A percentile compares a stretch with the other conserved stretches of the same genome.
These are phyloP conservation scores for Palythoa heliodiscus DNA, from an alignment of 92 coral and sea anemone genomes.

Conservation along the genomic window DNA sequence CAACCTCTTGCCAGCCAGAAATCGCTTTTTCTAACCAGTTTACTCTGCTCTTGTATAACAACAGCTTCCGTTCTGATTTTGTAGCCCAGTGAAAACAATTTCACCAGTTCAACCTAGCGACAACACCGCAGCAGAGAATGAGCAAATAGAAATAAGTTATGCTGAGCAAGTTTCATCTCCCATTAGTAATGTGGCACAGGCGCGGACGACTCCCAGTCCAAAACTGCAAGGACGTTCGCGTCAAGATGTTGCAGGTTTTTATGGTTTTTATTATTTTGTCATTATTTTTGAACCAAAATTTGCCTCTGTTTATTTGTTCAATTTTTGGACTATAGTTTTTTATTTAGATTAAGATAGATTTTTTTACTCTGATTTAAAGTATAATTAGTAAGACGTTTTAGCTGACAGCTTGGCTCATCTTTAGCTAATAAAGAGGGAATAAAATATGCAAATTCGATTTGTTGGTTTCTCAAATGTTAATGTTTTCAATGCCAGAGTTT, in stretches of 20 bases:
- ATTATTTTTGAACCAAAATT: background rate
- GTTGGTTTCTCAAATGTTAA: too few species aligned
- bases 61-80: background rate
- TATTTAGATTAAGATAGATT: too few species aligned
- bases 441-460: too few species aligned
- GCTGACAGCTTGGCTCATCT: too few species aligned
- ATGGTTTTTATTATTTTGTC: background rate
- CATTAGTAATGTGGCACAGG: background rate
- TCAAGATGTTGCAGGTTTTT: conserved; percentile 8
- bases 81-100: conserved; percentile 31
- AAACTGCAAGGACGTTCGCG: background rate
- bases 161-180: background rate
- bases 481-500: too few species aligned
- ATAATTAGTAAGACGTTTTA: too few species aligned
- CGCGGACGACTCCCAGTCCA: conserved; percentile 1
- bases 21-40: background rate
- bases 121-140: background rate
- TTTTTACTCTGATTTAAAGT: too few species aligned
- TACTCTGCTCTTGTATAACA: background rate
- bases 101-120: conserved; percentile 9
- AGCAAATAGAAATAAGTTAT: conserved; percentile 30
- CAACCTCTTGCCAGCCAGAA: background rate
- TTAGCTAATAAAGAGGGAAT: too few species aligned
- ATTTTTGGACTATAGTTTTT: background rate
- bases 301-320: background rate